Evolutionary conservation across 2,888 invertebrate genomes (phyloP).

Genomic region (Xanthia togata): DNA sequence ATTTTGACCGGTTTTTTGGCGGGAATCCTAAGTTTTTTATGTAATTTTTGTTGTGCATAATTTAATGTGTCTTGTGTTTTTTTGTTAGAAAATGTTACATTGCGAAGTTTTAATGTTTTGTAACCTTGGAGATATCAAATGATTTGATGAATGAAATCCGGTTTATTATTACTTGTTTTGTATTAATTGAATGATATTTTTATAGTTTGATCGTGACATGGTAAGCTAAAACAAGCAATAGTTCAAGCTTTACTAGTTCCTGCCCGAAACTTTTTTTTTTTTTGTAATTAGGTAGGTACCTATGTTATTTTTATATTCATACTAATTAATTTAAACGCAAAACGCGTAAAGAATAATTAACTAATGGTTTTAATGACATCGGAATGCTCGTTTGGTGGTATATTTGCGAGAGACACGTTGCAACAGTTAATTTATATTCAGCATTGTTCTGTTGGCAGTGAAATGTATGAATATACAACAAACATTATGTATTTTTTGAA

Average conservation of each 20-base stretch:
- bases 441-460: slow-evolving; percentile 28
- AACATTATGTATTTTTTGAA: not conserved
- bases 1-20: slow-evolving; percentile 52
- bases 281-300: not conserved
- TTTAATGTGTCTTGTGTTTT: slow-evolving; percentile 8
- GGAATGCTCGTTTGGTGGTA: slow-evolving; percentile 8
- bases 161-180: not conserved
- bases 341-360: slow-evolving; percentile 15
- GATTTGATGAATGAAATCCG: not conserved
- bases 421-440: slow-evolving; percentile 28
- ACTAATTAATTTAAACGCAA: slow-evolving; percentile 3
- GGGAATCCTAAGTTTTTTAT: slow-evolving; percentile 33
- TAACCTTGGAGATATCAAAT: slow-evolving; percentile 15
- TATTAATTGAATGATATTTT: not conserved
- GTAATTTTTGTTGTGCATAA: slow-evolving; percentile 37
- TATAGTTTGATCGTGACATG: not conserved
- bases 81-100: not conserved
- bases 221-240: not conserved
- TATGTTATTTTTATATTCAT: slow-evolving; percentile 1
- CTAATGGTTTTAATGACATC: slow-evolving; percentile 18
- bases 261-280: not conserved
- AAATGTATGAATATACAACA: slow-evolving; percentile 17
- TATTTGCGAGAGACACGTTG: not conserved
- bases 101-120: slow-evolving; percentile 2
- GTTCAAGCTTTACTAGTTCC: not conserved